Percentiles rank a stretch among this genome's conserved stretches.
Conservation (phyloP, 1,140 invertebrate genomes). For the Drosophila biarmipes region DNA sequence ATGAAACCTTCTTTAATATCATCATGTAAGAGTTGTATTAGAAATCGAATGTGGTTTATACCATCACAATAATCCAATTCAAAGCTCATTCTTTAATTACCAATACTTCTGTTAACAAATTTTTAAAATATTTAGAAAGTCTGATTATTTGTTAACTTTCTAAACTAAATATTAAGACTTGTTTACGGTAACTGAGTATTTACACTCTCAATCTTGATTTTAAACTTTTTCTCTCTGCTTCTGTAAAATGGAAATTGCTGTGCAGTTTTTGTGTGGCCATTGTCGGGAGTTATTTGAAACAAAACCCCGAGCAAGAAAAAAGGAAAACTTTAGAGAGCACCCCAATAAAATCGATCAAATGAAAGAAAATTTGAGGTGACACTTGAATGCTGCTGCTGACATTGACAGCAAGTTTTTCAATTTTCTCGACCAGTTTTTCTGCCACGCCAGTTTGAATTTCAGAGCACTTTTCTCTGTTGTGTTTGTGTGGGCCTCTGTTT, state of each 20-base stretch:
- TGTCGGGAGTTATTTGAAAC: constrained; percentile 42
- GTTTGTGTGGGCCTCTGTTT: constrained; percentile 25
- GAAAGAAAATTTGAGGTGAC: constrained; percentile 41
- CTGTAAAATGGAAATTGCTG: constrained; percentile 29
- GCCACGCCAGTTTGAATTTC: constrained; percentile 40
- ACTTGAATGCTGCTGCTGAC: constrained; percentile 47
- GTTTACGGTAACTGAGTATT: too few relatives aligned
- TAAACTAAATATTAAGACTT: too few relatives aligned
- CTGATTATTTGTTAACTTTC: too few relatives aligned
- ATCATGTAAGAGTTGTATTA: too few relatives aligned
- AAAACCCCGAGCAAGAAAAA: constrained; percentile 17
- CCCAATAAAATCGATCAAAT: constrained; percentile 47
- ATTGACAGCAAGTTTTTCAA: constrained; percentile 49
- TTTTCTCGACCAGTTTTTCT: constrained; percentile 32
- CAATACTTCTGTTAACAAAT: too few relatives aligned
- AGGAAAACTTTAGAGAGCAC: constrained; percentile 15
- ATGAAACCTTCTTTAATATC: too few relatives aligned
- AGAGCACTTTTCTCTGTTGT: constrained; percentile 23
- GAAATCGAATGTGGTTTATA: too few relatives aligned
- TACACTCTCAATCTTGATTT: not conserved
- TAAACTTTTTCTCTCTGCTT: not conserved
- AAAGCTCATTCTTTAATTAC: too few relatives aligned
- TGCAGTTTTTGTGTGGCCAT: constrained; percentile 23
- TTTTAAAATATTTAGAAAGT: too few relatives aligned
- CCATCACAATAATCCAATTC: too few relatives aligned